Percentiles rank a stretch among this genome's conserved stretches.
phyloP scores from a whole-genome alignment of 2,113 vertebrate genomes.

The Phocoena phocoena region DNA sequence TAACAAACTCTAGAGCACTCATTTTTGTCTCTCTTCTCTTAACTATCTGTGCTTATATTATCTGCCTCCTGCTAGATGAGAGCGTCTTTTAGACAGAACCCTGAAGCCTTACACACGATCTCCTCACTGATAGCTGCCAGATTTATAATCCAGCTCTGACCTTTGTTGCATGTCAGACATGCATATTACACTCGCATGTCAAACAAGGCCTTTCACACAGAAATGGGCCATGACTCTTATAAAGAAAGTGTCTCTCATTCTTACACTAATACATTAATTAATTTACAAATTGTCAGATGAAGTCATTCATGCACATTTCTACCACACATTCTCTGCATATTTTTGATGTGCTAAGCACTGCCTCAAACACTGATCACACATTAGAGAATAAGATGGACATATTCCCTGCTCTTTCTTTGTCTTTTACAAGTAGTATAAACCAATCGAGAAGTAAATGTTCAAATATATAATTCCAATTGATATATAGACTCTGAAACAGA shows the following conservation, averaged over 20 bases:
- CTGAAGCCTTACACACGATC: background rate
- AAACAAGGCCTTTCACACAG: background rate
- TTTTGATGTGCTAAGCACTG: background rate
- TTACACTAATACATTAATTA: background rate
- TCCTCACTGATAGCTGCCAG: background rate
- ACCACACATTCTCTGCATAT: background rate
- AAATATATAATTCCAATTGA: background rate
- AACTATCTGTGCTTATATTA: background rate
- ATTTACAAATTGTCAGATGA: background rate
- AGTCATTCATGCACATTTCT: background rate
- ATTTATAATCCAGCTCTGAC: background rate
- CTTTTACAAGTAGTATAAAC: background rate
- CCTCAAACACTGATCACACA: background rate
- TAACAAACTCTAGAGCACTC: background rate
- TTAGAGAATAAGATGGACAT: background rate
- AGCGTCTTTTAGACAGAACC: background rate
- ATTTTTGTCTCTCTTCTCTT: background rate
- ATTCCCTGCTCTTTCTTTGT: background rate
- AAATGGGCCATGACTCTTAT: background rate
- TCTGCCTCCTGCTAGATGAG: background rate
- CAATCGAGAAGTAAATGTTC: background rate
- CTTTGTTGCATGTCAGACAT: background rate
- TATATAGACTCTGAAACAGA: background rate
- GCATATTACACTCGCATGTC: background rate
- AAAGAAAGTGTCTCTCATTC: background rate